Percentiles rank a stretch among this genome's conserved stretches.
Evolutionary conservation across 2,888 invertebrate species (phyloP).

Genomic region (Agrochola lychnidis): DNA sequence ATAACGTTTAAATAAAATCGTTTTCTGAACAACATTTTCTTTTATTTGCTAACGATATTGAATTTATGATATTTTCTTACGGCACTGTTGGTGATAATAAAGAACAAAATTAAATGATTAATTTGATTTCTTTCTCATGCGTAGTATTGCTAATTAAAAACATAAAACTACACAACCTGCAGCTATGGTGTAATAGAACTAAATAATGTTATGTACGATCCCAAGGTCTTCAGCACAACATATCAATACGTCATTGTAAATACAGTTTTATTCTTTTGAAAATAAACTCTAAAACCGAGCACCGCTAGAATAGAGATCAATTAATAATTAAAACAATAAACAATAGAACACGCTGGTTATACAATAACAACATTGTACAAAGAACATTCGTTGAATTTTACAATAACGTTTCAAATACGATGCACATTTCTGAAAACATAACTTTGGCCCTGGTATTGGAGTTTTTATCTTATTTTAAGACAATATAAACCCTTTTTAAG

Average conservation of each 20-base stretch:
- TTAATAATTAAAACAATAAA: slow-evolving; percentile 13
- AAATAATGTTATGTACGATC: no score
- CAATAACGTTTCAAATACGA: slow-evolving; percentile 44
- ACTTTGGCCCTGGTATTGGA: slow-evolving; percentile 31
- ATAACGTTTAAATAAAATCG: not conserved
- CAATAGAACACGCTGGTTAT: not conserved
- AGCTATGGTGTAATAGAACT: no score
- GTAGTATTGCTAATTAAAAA: slow-evolving; percentile 38
- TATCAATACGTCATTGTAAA: no score
- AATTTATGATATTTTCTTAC: slow-evolving; percentile 11
- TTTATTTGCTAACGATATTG: not conserved
- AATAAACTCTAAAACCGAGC: not conserved
- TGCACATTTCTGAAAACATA: slow-evolving; percentile 50
- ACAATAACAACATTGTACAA: slow-evolving; percentile 19
- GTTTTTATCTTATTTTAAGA: slow-evolving; percentile 53
- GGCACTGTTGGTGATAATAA: not conserved
- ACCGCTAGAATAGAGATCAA: not conserved
- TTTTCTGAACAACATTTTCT: slow-evolving; percentile 32
- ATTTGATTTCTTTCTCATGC: slow-evolving; percentile 20
- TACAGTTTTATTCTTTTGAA: not conserved
- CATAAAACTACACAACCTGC: not conserved
- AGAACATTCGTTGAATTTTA: slow-evolving; percentile 11
- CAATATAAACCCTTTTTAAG: slow-evolving; percentile 54
- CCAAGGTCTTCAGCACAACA: no score
- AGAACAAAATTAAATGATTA: not conserved